These are phyloP conservation scores for Scaptomyza caliginosa DNA, from an alignment of 2,888 invertebrate genomes.

Conservation along the genomic window DNA sequence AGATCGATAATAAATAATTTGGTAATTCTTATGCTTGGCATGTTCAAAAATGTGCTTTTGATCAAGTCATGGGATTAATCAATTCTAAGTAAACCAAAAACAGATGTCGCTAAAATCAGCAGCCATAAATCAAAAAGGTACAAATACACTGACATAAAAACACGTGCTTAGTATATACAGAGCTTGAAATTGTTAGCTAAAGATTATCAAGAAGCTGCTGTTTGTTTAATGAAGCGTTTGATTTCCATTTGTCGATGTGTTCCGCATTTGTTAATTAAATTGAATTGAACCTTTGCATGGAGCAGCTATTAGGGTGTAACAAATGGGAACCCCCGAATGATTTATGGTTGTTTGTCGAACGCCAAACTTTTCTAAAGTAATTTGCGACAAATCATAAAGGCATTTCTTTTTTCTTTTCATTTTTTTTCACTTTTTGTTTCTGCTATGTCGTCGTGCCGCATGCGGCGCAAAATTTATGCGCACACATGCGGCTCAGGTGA, in stretches of 20 bases:
- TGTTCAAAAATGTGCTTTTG: conserved; percentile 6
- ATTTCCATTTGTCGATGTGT: conserved; percentile 46
- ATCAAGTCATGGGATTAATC: conserved; percentile 58
- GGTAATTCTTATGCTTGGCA: conserved; percentile 4
- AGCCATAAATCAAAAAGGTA: conserved; percentile 49
- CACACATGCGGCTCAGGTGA: conserved; percentile 61
- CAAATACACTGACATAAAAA: conserved; percentile 29
- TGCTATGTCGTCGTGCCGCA: conserved; percentile 42
- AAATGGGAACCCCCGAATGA: conserved; percentile 48
- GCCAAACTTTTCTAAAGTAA: conserved; percentile 72
- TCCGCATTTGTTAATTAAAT: conserved; percentile 71
- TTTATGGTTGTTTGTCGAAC: conserved; percentile 76
- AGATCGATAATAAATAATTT: conserved; percentile 8
- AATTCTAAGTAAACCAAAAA: conserved; percentile 35
- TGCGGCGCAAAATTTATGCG: conserved; percentile 67
- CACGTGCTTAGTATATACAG: conserved; percentile 25
- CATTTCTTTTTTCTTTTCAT: conserved; percentile 44
- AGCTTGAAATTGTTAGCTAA: neutral
- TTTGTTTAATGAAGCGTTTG: conserved; percentile 68
- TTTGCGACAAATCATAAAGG: conserved; percentile 75
- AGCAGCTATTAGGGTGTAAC: conserved; percentile 27
- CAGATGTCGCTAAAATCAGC: conserved; percentile 15
- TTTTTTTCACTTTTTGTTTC: no score
- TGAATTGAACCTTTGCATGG: conserved; percentile 28
- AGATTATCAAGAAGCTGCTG: conserved; percentile 32